Conservation (phyloP, 1,140 invertebrate species). For the Drosophila nigromelanica region DNA sequence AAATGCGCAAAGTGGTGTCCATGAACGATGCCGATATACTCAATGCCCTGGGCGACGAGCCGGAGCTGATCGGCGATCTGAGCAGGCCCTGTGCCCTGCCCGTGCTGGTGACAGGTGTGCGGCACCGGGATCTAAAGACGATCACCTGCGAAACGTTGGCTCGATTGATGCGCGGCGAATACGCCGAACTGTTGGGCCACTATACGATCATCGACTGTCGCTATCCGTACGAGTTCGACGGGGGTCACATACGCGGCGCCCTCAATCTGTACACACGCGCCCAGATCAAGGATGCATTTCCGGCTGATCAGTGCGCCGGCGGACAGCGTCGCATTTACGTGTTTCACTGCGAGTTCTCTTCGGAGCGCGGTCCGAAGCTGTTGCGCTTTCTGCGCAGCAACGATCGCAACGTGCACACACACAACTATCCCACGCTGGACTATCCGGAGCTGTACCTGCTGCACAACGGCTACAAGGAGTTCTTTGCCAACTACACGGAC, state of each 20-base stretch:
- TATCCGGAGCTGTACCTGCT: slow-evolving; percentile 98
- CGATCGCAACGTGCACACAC: slow-evolving; percentile 92
- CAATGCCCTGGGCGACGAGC: slow-evolving; percentile 84
- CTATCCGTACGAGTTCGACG: slow-evolving; percentile 98
- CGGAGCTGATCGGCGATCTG: slow-evolving; percentile 93
- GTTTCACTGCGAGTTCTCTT: slow-evolving; percentile 99
- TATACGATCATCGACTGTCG: slow-evolving; percentile 91
- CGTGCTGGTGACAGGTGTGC: slow-evolving; percentile 86
- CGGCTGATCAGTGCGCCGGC: slow-evolving; percentile 66
- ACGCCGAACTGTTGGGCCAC: slow-evolving; percentile 85
- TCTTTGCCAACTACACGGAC: slow-evolving; percentile 88
- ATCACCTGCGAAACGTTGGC: slow-evolving; percentile 91
- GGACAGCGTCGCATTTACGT: slow-evolving; percentile 91
- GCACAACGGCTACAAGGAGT: slow-evolving; percentile 96
- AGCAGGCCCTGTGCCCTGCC: slow-evolving; percentile 91
- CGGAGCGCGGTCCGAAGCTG: slow-evolving; percentile 95
- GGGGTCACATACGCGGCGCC: slow-evolving; percentile 95
- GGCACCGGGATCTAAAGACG: slow-evolving; percentile 93
- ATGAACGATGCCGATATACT: slow-evolving; percentile 76
- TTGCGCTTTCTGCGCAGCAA: slow-evolving; percentile 92
- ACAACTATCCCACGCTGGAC: slow-evolving; percentile 93
- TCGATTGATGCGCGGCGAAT: slow-evolving; percentile 88
- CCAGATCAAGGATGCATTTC: slow-evolving; percentile 87
- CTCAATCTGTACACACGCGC: slow-evolving; percentile 92
- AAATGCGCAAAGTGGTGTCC: slow-evolving; percentile 54